Evolutionary conservation across 1,140 invertebrate species (phyloP), one percentile per base, ranked within the genome.

Genomic region (Goniozus legneri): DNA sequence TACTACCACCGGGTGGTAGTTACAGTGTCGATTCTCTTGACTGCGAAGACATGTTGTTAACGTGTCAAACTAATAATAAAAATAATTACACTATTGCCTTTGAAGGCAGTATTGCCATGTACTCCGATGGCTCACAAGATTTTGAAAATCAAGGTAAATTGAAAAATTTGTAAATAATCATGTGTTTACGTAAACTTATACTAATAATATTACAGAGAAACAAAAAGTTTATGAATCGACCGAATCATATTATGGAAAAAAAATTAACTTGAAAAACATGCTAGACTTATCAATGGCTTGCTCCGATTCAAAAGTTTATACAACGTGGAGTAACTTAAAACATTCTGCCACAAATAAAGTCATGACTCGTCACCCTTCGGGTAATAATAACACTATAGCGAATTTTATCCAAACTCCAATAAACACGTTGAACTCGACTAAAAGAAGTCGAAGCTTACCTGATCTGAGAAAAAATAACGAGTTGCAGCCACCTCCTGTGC

Each of bases 81-180:
- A 87, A 93, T 66, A 95, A 94, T 75, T 95, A 95, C 67, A 95
- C 91, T 40, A 93, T 95, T 61, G 91, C 91, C 37, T 95, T 95
- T 62, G 91, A 95, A 77, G 91, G 89, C 56, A 92, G 89, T 60
- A 80, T 86, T 49, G 85, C 88, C 27, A 86, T 88, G 78, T 91
- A 88, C 66, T 89, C 88, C 8, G 89, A 91, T 73, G 87, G 89
- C 62, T 91, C 88, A 53, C 85, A 87, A 64, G 74, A 76, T 58
- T 87, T 84, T 67, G 81, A 82, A 59, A 82, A 77, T 64, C 77
- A 77, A 65, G 84, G 82, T 84, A 69, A 74, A 64, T 62, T 42
- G 1, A 19, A 41, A 12, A 2, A 8, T 2, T 24, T 3, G 14
- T 13, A 40, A 40, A 33, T 41, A 31, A 45, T 44, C 24, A 3